Evolutionary conservation across 2,888 invertebrate genomes (phyloP), one percentile per base, ranked within the genome.

Genomic region (Andrena flavipes): DNA sequence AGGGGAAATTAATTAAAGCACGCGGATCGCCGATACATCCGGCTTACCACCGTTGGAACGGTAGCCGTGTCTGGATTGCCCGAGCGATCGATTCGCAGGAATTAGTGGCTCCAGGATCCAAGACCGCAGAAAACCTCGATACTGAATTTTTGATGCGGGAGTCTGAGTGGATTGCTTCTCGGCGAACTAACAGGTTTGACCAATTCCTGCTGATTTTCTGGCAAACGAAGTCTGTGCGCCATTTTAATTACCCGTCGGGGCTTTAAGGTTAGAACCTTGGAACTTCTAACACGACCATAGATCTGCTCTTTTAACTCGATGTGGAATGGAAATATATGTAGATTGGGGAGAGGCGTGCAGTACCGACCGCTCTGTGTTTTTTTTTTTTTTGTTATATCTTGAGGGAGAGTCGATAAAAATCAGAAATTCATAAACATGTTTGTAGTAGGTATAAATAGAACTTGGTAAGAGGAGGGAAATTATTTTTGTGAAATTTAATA

Each of bases 151-250:
- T 85, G 8, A 87, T 82, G 42, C 0, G 62, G 67, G 26, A 29
- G 63, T 60, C 59, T 76, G 72, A 87, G 87, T 88, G 83, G 80
- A 88, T 87, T 82, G 82, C 59, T 73, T 81, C 71, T 60, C 72
- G 29, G 29, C 10, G 64, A 23, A 8, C 64, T 8, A 8, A n/a
- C 23, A 16, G 35, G 35, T 35, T 74, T 54, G 2, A 3, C 7
- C 30, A 29, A 23, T 2, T 42, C 60, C 26, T 26, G 63, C 73
- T 81, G 70, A 63, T 73, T 67, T 79, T 33, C 62, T 23, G 42
- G 13, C 26, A 35, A 35, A 35, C 51, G 49, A 6, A 8, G 0
- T 26, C 33, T 51, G 54, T 54, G 30, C 10, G 42, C 26, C 48
- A 59, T 63, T 56, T 72, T 49, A 30, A 67, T 71, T 30, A 56